A percentile compares a stretch with the other conserved stretches of the same genome.
These are phyloP conservation scores for Alectoris magna DNA, from an alignment of 2,797 vertebrate genomes.

Conservation along the genomic window DNA sequence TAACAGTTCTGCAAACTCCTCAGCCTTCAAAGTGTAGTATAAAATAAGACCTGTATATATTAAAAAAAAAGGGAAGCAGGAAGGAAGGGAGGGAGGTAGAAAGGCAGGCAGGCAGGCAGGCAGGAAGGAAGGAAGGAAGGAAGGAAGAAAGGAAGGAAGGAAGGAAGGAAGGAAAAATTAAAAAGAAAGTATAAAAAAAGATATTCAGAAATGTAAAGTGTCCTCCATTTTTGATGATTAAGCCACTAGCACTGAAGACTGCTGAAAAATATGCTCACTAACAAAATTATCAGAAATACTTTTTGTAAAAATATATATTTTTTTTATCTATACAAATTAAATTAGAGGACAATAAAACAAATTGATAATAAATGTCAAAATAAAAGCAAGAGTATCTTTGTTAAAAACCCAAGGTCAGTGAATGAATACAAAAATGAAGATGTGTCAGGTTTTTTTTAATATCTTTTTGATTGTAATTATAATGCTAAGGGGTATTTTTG, in stretches of 20 bases:
- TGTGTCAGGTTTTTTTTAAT: neutral
- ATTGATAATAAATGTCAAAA: neutral
- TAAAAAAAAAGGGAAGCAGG: neutral
- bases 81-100: too few relatives aligned
- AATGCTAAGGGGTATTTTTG: neutral
- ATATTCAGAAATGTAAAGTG: neutral
- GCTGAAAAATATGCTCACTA: neutral
- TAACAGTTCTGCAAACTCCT: constrained; percentile 2
- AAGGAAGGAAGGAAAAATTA: neutral
- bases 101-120: too few relatives aligned
- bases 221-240: neutral
- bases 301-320: neutral
- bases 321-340: neutral
- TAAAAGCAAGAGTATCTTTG: neutral
- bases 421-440: neutral
- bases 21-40: neutral
- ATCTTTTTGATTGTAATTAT: neutral
- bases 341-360: neutral
- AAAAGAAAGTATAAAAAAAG: too few relatives aligned
- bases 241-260: neutral
- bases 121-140: too few relatives aligned
- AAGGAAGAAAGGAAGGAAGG: too few relatives aligned
- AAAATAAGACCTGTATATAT: neutral
- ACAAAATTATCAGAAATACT: neutral
- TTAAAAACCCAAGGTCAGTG: neutral